These are phyloP conservation scores for Drosophila bocki DNA, from an alignment of 1,140 invertebrate species.

Conservation along the genomic window DNA sequence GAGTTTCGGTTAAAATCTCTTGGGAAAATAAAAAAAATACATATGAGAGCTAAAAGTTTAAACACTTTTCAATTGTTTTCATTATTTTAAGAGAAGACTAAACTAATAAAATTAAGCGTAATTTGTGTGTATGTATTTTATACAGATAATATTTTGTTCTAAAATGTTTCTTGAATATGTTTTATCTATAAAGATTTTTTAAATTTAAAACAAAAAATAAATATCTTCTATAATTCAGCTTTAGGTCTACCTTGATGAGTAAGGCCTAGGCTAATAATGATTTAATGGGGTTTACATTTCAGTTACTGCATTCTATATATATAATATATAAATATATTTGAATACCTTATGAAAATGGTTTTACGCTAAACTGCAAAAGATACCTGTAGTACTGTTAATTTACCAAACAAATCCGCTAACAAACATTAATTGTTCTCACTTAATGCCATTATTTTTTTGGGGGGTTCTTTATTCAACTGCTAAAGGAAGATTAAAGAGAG, in stretches of 20 bases:
- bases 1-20: constrained; percentile 6
- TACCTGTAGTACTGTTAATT: constrained; percentile 58
- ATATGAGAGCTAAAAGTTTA: neutral
- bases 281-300: constrained; percentile 17
- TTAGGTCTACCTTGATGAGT: constrained; percentile 35
- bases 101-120: constrained; percentile 5
- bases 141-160: neutral
- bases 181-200: constrained; percentile 8
- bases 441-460: constrained; percentile 25
- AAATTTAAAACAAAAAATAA: constrained; percentile 2
- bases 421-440: constrained; percentile 31
- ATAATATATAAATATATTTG: constrained; percentile 2
- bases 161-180: constrained; percentile 11
- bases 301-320: constrained; percentile 37
- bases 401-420: constrained; percentile 68
- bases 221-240: constrained; percentile 4
- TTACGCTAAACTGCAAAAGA: constrained; percentile 35
- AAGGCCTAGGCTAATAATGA: constrained; percentile 29
- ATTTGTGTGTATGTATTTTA: constrained; percentile 1
- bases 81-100: neutral
- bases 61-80: neutral
- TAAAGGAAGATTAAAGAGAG: constrained; percentile 64
- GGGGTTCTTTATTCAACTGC: constrained; percentile 51
- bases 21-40: constrained; percentile 2
- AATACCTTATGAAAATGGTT: constrained; percentile 29